Evolutionary conservation across 2,797 vertebrate species (phyloP).

Genomic region (Smutsia gigantea): DNA sequence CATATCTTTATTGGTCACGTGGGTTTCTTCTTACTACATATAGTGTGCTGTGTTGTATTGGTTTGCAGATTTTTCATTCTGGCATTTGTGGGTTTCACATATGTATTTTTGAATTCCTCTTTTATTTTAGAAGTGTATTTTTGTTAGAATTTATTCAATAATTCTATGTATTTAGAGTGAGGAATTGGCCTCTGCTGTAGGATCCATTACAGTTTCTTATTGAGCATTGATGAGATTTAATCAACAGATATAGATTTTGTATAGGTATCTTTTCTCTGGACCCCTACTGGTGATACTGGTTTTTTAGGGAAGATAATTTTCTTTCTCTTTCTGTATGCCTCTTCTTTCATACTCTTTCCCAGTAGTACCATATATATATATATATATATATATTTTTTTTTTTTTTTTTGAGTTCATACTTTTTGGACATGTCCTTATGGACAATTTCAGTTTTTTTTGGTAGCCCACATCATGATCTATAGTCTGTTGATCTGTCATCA

Average conservation of each 20-base stretch:
- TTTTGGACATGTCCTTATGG: not conserved
- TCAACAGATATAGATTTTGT: not conserved
- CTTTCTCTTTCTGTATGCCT: not conserved
- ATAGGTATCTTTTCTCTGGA: not conserved
- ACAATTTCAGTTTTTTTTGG: not conserved
- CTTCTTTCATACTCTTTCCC: not conserved
- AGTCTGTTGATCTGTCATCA: not conserved
- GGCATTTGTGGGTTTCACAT: not conserved
- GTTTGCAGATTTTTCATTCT: conserved; percentile 17
- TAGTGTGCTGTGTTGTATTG: not conserved
- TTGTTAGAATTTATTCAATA: not conserved
- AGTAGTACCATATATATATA: not conserved
- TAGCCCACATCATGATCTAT: not conserved
- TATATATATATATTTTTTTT: not conserved
- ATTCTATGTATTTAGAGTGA: not conserved
- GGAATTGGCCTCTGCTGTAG: not conserved
- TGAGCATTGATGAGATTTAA: not conserved
- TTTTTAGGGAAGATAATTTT: not conserved
- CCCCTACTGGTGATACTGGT: not conserved
- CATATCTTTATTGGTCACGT: not conserved
- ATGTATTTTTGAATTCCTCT: conserved; percentile 1
- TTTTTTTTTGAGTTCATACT: not conserved
- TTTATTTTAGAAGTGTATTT: conserved; percentile 14
- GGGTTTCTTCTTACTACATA: not conserved
- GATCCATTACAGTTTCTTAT: not conserved